A percentile compares a stretch with the other conserved stretches of the same genome.
phyloP scores from a whole-genome alignment of 2,888 invertebrate species.

The Coecobrya sp. region DNA sequence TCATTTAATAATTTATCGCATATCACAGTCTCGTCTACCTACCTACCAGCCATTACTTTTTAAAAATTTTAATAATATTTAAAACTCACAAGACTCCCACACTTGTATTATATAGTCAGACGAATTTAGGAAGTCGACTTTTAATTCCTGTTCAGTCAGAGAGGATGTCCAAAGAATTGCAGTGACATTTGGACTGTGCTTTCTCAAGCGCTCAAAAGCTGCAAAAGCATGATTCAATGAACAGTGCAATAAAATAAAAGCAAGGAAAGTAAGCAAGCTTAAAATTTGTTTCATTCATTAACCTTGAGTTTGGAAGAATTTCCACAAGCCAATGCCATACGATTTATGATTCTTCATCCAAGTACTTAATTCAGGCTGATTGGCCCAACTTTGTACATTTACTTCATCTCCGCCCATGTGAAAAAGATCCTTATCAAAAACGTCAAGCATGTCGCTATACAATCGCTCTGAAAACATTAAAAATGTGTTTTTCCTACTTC shows the following conservation, averaged over 20 bases:
- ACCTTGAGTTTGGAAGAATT: slow-evolving; percentile 86
- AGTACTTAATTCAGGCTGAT: slow-evolving; percentile 90
- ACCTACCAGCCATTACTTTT: background rate
- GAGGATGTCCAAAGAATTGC: slow-evolving; percentile 94
- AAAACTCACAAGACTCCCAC: slow-evolving; percentile 90
- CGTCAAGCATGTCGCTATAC: slow-evolving; percentile 92
- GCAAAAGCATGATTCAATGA: slow-evolving; percentile 87
- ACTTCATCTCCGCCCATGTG: slow-evolving; percentile 93
- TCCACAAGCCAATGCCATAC: slow-evolving; percentile 87
- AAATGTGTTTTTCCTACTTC: background rate
- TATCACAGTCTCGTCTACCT: background rate
- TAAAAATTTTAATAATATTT: slow-evolving; percentile 33
- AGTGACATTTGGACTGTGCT: slow-evolving; percentile 89
- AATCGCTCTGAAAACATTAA: slow-evolving; percentile 88
- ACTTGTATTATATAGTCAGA: slow-evolving; percentile 93
- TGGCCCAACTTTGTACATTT: slow-evolving; percentile 93
- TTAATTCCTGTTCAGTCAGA: slow-evolving; percentile 91
- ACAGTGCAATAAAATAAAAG: background rate
- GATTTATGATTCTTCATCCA: slow-evolving; percentile 84
- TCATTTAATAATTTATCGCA: background rate
- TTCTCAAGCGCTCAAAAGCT: slow-evolving; percentile 90
- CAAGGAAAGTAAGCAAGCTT: background rate
- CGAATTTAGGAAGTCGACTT: slow-evolving; percentile 91
- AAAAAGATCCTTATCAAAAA: slow-evolving; percentile 88
- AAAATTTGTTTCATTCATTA: background rate